Evolutionary conservation across 2,797 vertebrate species (phyloP), one percentile per base, ranked within the genome.

Genomic region (Liparis tanakae): DNA sequence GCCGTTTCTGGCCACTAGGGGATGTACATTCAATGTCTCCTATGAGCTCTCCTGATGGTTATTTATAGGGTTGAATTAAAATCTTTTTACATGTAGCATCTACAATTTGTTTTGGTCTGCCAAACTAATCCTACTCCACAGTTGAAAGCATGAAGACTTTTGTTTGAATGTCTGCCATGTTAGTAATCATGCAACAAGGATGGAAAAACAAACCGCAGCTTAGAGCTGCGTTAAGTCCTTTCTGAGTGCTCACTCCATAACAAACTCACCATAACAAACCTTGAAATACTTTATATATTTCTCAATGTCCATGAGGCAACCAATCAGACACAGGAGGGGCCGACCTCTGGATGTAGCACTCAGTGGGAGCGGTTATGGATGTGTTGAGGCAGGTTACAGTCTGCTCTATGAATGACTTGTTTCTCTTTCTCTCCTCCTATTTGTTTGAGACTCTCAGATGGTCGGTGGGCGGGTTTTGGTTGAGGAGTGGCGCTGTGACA

Each of bases 391-490:
- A 81, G 54, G 76, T 77, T 60, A 17, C 18, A 17, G 64, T 79
- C 79, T 84, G 79, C 81, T 76, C 72, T 55, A 70, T 22, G 53
- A 76, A 71, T 85, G 78, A 87, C 55, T 76, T 54, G 63, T 69
- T 83, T 73, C 59, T 54, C 72, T 53, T 60, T 13, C 39, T 68
- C 36, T 70, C 41, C 57, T 67, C 66, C 56, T 64, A 71, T 67
- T 70, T 58, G 74, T 68, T 61, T 61, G 70, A 74, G 73, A 82
- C 74, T 70, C 48, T 75, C 56, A 37, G 43, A 22, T 10, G 70
- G 36, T 55, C 34, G 51, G 68, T 57, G 75, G 57, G 39, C 13
- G 17, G 25, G 69, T 18, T 46, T 46, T 48, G 41, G 33, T 8
- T 48, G 64, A 66, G 56, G 70, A 75, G 59, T 36, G 50, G 57